Evolutionary conservation across 2,797 vertebrate species (phyloP), one percentile per base, ranked within the genome.

Genomic region (Rhynchotus rufescens): DNA sequence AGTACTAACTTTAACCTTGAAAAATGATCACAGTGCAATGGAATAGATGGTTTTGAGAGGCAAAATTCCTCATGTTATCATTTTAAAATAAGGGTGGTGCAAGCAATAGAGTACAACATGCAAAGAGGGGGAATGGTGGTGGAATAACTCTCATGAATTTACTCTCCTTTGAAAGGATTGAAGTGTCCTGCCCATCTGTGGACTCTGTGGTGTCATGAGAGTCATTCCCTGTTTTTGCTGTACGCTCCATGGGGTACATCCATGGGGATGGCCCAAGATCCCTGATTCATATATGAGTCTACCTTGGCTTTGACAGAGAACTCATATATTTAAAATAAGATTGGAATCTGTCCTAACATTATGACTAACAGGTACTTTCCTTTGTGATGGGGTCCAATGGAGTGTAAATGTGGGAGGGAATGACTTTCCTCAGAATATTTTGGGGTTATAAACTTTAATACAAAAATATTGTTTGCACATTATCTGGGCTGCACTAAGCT

Each of bases 21-120:
- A 59, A 42, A 0, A 1, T 45, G 11, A 23, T 25, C 6, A 0
- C 2, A 34, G 1, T 28, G 22, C 49, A 56, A 20, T 22, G 52
- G 71, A 13, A 21, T 6, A 28, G 66, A 38, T 56, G 16, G 17
- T 73, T 26, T 0, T 6, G 49, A 69, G 51, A 6, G 12, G 38
- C 3, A 47, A 30, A 1, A 0, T 36, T 78, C 34, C 28, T 88
- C n/a, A 20, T 45, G 15, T 11, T 5, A 4, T 8, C 20, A n/a
- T 65, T 77, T n/a, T 47, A 61, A 71, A 47, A 6, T 25, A 20
- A 56, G 72, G 66, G 12, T 30, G 45, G 5, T 47, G 14, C 2
- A 38, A 34, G 38, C 7, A 56, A 21, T 15, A 2, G 21, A 25
- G 21, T 4, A 20, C 8, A 25, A 13, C 10, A 25, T 7, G 6